Percentiles rank a stretch among this genome's conserved stretches.
phyloP scores from a whole-genome alignment of 2,797 vertebrate genomes.

The Acrocephalus scirpaceus region DNA sequence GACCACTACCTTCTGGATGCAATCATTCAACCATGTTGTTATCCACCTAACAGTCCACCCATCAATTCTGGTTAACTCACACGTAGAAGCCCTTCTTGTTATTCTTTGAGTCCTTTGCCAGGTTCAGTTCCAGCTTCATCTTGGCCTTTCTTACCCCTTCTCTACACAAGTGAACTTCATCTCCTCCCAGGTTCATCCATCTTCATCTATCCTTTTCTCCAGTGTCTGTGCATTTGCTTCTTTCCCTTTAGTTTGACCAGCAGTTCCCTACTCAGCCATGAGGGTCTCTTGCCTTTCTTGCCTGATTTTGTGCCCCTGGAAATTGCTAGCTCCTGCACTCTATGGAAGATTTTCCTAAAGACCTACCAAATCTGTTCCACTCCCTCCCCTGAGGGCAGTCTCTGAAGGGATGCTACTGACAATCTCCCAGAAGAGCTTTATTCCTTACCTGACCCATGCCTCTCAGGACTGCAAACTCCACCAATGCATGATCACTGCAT shows the following conservation, averaged over 20 bases:
- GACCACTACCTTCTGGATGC: neutral
- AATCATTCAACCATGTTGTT: neutral
- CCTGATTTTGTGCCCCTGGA: neutral
- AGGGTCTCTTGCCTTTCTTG: neutral
- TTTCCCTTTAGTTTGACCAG: neutral
- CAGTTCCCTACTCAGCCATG: neutral
- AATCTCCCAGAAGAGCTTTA: neutral
- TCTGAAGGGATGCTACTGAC: neutral
- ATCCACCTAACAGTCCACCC: neutral
- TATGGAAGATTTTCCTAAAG: neutral
- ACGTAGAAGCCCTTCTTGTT: neutral
- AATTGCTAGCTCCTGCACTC: neutral
- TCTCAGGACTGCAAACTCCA: neutral
- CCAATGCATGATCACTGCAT: neutral
- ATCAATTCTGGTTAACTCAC: accelerated
- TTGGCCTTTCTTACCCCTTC: neutral
- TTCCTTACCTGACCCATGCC: neutral
- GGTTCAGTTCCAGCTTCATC: neutral
- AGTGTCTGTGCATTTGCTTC: neutral
- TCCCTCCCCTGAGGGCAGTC: neutral
- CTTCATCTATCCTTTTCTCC: neutral
- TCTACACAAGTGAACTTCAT: neutral
- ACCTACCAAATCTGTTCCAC: neutral
- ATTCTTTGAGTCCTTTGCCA: neutral
- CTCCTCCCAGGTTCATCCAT: neutral